These are phyloP conservation scores for Pagrus major DNA, from an alignment of 2,113 vertebrate genomes.

Conservation along the genomic window DNA sequence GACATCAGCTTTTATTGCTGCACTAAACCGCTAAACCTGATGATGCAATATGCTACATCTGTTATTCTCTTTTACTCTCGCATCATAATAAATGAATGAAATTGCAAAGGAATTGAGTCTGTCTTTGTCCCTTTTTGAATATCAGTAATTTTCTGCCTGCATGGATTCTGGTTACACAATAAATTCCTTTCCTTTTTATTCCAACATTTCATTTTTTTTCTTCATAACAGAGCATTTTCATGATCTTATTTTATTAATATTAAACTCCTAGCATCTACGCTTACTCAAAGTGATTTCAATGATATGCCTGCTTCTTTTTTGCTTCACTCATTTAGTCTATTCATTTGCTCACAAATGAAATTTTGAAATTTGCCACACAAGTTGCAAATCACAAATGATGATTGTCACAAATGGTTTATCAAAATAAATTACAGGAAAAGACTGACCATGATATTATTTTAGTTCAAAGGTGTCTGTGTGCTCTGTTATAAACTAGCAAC, in stretches of 20 bases:
- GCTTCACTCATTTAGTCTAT: not conserved
- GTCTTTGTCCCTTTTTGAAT: not conserved
- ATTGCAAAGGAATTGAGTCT: not conserved
- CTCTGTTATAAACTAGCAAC: not conserved
- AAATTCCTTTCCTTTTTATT: not conserved
- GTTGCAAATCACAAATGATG: too few relatives aligned
- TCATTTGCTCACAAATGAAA: not conserved
- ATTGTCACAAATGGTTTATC: not conserved
- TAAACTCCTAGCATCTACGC: not conserved
- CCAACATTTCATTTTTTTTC: not conserved
- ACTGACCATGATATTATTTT: not conserved
- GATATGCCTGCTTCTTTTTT: not conserved
- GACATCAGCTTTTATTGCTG: not conserved
- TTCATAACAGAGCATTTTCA: not conserved
- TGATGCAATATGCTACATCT: not conserved
- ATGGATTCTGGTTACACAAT: not conserved
- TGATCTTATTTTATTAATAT: not conserved
- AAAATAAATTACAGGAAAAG: not conserved
- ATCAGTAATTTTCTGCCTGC: not conserved
- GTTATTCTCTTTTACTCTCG: not conserved
- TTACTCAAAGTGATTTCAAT: not conserved
- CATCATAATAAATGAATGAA: not conserved
- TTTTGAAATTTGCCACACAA: not conserved
- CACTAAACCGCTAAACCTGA: too few relatives aligned
- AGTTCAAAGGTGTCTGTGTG: not conserved